These are phyloP conservation scores for Chaenocephalus aceratus DNA, from an alignment of 2,113 vertebrate genomes.

Conservation along the genomic window DNA sequence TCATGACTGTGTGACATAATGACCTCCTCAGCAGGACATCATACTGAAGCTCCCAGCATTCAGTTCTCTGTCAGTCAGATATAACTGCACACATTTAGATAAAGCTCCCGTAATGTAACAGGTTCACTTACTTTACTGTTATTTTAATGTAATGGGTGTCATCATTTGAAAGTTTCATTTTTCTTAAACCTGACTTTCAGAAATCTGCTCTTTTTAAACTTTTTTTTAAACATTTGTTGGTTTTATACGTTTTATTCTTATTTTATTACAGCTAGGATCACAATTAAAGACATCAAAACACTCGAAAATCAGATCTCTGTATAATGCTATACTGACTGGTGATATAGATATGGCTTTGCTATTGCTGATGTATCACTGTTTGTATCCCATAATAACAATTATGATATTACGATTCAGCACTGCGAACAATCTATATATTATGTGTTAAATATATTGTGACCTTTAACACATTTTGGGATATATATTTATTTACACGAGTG, in stretches of 20 bases:
- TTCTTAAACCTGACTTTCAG: neutral
- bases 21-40: constrained; percentile 54
- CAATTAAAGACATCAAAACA: neutral
- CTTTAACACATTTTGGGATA: neutral
- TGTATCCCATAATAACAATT: neutral
- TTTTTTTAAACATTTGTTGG: neutral
- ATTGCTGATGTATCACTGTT: neutral
- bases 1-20: constrained; percentile 16
- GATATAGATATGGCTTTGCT: neutral
- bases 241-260: neutral
- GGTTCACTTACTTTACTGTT: neutral
- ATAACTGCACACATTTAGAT: neutral
- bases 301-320: too few relatives aligned
- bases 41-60: constrained; percentile 10
- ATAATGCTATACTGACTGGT: too few relatives aligned
- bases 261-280: neutral
- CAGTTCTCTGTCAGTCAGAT: neutral
- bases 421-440: neutral
- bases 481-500: neutral
- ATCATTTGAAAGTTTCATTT: neutral
- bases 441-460: neutral
- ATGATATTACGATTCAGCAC: too few relatives aligned
- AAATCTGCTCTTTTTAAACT: neutral
- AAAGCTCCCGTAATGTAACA: neutral
- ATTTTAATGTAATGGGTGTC: neutral